Percentiles rank a stretch among this genome's conserved stretches.
phyloP scores from a whole-genome alignment of 1,140 invertebrate species.

The Drosophila arawakana region DNA sequence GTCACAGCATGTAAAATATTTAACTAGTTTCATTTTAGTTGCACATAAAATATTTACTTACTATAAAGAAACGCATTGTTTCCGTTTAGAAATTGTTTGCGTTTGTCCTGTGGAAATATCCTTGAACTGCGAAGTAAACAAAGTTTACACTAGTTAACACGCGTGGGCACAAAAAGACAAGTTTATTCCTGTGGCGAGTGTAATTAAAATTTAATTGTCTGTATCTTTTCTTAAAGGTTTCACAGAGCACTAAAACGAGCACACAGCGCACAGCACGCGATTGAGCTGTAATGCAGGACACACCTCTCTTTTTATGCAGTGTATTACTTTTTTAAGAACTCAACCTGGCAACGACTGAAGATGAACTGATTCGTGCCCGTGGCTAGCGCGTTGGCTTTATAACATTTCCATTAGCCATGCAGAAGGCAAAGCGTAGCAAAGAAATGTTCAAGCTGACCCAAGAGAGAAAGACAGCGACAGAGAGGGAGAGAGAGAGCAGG shows the following conservation, averaged over 20 bases:
- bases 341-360: constrained; percentile 76
- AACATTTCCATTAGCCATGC: constrained; percentile 81
- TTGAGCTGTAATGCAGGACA: constrained; percentile 23
- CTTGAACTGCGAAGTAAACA: constrained; percentile 71
- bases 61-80: constrained; percentile 62
- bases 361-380: constrained; percentile 77
- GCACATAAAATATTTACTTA: constrained; percentile 50
- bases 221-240: constrained; percentile 10
- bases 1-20: constrained; percentile 32
- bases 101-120: constrained; percentile 45
- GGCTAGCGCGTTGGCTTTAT: constrained; percentile 70
- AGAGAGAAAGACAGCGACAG: constrained; percentile 22
- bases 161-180: constrained; percentile 21
- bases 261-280: constrained; percentile 22
- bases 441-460: constrained; percentile 63
- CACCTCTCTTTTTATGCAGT: constrained; percentile 29
- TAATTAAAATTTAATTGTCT: constrained; percentile 59
- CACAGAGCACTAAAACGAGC: no score
- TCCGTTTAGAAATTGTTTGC: not conserved
- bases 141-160: constrained; percentile 51
- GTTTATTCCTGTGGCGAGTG: constrained; percentile 50
- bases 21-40: constrained; percentile 59
- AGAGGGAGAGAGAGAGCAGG: not conserved
- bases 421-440: constrained; percentile 44
- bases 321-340: constrained; percentile 46